Percentiles rank a stretch among this genome's conserved stretches.
Evolutionary conservation across 2,888 invertebrate species (phyloP).

Genomic region (Heliothis peltigera): DNA sequence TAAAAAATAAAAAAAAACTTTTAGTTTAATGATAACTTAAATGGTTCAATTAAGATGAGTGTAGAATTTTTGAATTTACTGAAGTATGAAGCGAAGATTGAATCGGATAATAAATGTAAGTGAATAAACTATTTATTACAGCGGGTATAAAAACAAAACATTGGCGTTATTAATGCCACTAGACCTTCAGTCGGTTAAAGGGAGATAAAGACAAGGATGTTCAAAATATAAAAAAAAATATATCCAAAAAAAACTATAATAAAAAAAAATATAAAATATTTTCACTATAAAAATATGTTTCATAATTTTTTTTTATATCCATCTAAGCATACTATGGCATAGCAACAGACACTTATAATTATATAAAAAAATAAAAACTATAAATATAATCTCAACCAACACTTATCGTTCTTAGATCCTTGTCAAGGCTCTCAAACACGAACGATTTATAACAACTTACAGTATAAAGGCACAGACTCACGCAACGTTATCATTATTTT

Average conservation of each 20-base stretch:
- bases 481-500: not conserved
- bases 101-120: constrained; percentile 74
- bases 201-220: too few species aligned
- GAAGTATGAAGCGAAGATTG: constrained; percentile 75
- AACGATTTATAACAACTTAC: constrained; percentile 16
- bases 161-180: too few species aligned
- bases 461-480: not conserved
- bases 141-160: too few species aligned
- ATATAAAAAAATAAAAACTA: not conserved
- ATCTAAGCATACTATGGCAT: not conserved
- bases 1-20: constrained; percentile 50
- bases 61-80: constrained; percentile 76
- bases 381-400: too few species aligned
- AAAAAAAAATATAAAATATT: too few species aligned
- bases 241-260: too few species aligned
- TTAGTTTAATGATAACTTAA: constrained; percentile 55
- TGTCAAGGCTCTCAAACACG: constrained; percentile 40
- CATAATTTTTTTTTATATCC: too few species aligned
- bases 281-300: not conserved
- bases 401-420: constrained; percentile 24
- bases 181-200: too few species aligned
- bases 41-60: constrained; percentile 78
- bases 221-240: too few species aligned
- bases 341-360: constrained; percentile 9
- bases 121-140: constrained; percentile 15